These are phyloP conservation scores for Alloplasta piceator DNA, from an alignment of 2,888 invertebrate species.

Conservation along the genomic window DNA sequence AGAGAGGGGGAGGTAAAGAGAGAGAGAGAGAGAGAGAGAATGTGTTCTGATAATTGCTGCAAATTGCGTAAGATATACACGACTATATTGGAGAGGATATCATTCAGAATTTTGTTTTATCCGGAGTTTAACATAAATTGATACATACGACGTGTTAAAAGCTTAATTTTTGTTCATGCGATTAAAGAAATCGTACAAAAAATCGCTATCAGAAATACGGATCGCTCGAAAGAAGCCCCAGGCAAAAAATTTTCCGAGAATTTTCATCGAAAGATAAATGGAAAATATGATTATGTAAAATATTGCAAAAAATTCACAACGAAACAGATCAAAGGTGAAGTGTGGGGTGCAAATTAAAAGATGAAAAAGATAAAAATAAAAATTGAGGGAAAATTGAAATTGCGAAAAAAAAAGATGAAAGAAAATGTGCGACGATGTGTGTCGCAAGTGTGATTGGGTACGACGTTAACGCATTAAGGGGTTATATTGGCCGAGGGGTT, in stretches of 20 bases:
- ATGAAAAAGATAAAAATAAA: too few relatives aligned
- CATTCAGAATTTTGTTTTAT: constrained; percentile 14
- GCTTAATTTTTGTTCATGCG: too few relatives aligned
- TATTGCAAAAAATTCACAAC: neutral
- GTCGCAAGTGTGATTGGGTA: constrained; percentile 34
- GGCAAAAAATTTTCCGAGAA: too few relatives aligned
- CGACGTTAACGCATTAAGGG: constrained; percentile 62
- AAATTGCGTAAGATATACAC: constrained; percentile 11
- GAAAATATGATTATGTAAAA: neutral
- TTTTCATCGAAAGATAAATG: too few relatives aligned
- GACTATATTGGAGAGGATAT: constrained; percentile 4
- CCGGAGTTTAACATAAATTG: neutral
- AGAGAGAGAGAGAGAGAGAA: too few relatives aligned
- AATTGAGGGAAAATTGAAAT: neutral
- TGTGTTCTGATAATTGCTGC: constrained; percentile 36
- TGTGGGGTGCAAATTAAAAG: neutral
- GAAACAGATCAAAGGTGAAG: neutral
- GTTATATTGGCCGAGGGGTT: constrained; percentile 58
- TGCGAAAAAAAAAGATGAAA: neutral
- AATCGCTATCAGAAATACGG: too few relatives aligned
- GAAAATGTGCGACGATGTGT: constrained; percentile 21
- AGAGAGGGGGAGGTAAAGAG: too few relatives aligned
- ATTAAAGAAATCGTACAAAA: too few relatives aligned
- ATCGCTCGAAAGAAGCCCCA: too few relatives aligned
- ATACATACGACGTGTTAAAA: too few relatives aligned